These are phyloP conservation scores for Ciona savignyi DNA, from an alignment of 23 tunicate genomes.

Conservation along the genomic window DNA sequence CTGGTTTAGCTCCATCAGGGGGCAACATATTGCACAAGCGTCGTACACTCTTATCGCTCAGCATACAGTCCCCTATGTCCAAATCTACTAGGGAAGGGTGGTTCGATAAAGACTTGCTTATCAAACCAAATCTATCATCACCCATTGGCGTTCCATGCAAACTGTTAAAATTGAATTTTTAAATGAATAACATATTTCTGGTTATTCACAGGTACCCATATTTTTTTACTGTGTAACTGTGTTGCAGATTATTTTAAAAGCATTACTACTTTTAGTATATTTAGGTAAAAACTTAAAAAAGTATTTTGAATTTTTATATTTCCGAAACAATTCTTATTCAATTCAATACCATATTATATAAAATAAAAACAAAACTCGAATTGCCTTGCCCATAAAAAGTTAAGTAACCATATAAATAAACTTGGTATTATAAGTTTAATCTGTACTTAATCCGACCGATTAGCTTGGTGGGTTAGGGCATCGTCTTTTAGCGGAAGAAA, in stretches of 20 bases:
- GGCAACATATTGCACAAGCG: conserved; percentile 26
- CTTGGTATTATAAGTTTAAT: background rate
- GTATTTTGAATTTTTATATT: no score
- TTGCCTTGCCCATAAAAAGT: no score
- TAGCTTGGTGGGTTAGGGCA: no score
- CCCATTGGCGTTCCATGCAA: conserved; percentile 52
- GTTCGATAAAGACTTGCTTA: conserved; percentile 23
- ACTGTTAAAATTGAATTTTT: background rate
- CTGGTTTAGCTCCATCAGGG: conserved; percentile 68
- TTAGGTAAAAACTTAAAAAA: no score
- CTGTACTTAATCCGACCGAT: background rate
- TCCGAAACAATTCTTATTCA: no score
- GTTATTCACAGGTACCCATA: no score
- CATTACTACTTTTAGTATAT: no score
- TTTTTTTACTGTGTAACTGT: background rate
- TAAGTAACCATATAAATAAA: background rate
- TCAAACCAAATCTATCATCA: conserved; percentile 18
- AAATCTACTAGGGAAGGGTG: conserved; percentile 42
- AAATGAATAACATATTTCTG: no score
- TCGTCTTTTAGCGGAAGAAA: no score
- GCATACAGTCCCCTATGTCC: conserved; percentile 41
- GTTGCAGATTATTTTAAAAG: no score
- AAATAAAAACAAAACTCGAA: no score
- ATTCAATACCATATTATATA: no score
- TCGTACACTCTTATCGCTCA: conserved; percentile 19